Evolutionary conservation across 2,113 vertebrate species (phyloP), one percentile per base, ranked within the genome.

Genomic region (Aix galericulata): DNA sequence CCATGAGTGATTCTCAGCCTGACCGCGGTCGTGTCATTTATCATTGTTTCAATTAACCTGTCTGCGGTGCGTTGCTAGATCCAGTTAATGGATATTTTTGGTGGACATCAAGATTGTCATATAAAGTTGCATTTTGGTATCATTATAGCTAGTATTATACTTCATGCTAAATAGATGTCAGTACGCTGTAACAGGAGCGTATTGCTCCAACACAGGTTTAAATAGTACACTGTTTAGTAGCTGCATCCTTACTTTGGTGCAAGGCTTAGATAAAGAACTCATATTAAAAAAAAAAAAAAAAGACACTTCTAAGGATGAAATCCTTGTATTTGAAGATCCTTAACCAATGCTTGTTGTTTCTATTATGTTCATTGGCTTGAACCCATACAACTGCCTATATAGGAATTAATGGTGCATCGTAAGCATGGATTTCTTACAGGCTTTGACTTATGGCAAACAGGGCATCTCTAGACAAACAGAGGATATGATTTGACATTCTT

Each of bases 31-130:
- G 0, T 11, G 31, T 64, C 29, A 4, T 82, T 74, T 52, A 42
- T 91, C 58, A 9, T n/a, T 27, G 82, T 2, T 32, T 32, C 92
- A 83, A 26, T 95, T 94, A 85, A 87, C 80, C 82, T 53, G 59
- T 40, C 82, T 59, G 0, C 23, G 58, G 27, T 71, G 38, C 46
- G 34, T 5, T 94, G 79, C 87, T 88, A 80, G 23, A 48, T 14
- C 34, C 82, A 63, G 40, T 56, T 89, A 52, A 68, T 68, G 86
- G 64, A 15, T 82, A 46, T 83, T 85, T 76, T 62, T 55, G 67
- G 71, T 9, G 52, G 56, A 23, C 80, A 62, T 29, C 66, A 31
- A 87, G 56, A 73, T 67, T 1, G 1, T 68, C 66, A 2, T 63
- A 75, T 80, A 46, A 79, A 85, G 86, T 56, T 40, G 48, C 34